Evolutionary conservation across 2,797 vertebrate species (phyloP).

Genomic region (Delichon dasypus): DNA sequence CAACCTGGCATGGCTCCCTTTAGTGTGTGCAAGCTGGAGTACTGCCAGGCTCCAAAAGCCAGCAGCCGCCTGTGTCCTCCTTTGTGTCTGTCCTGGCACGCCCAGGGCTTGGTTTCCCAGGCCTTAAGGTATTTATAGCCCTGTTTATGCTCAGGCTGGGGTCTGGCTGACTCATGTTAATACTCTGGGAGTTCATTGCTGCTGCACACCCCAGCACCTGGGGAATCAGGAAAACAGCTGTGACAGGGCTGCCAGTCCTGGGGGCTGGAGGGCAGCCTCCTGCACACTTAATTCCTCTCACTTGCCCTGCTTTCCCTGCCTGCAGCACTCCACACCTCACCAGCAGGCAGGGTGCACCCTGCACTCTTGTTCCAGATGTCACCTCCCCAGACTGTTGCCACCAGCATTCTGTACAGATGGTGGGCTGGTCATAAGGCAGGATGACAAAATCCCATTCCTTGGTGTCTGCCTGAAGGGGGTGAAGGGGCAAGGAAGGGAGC

Average conservation of each 20-base stretch:
- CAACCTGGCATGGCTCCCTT: accelerated
- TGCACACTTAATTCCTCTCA: neutral
- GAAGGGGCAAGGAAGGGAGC: neutral
- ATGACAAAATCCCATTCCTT: neutral
- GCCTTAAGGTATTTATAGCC: conserved; percentile 28
- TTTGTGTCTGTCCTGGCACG: conserved; percentile 33
- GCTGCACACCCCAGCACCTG: neutral
- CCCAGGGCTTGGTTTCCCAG: conserved; percentile 51
- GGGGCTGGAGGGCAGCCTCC: neutral
- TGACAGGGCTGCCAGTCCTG: neutral
- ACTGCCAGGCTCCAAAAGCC: neutral
- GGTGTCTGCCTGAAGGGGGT: neutral
- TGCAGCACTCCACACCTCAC: neutral
- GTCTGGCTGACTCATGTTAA: neutral
- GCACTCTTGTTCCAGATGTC: neutral
- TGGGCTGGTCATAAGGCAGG: neutral
- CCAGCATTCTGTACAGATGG: neutral
- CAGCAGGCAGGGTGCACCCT: neutral
- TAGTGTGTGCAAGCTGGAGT: neutral
- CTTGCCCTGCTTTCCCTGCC: neutral
- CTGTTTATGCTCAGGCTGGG: neutral
- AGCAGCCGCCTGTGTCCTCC: neutral
- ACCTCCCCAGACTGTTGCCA: neutral
- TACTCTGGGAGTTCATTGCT: neutral
- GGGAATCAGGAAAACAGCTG: neutral